Percentiles rank a stretch among this genome's conserved stretches.
Evolutionary conservation across 2,113 vertebrate species (phyloP).

Genomic region (Mugil cephalus): DNA sequence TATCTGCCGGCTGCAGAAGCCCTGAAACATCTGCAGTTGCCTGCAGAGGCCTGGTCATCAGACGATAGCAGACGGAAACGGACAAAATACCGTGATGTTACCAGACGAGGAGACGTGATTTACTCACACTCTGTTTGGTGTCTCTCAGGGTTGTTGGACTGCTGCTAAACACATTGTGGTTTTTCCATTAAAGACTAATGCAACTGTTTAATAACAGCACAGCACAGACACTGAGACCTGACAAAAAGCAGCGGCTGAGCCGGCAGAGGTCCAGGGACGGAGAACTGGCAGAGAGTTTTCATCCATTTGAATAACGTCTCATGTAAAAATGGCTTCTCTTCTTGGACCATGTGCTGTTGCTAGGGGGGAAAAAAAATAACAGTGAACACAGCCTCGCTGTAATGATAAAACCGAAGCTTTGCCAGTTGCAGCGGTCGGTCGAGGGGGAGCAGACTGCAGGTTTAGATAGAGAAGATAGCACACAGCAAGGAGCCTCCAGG

Average conservation of each 20-base stretch:
- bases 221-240: conserved; percentile 52
- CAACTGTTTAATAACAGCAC: conserved; percentile 58
- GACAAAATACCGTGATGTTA: no score
- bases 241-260: conserved; percentile 63
- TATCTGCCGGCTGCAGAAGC: no score
- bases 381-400: conserved; percentile 39
- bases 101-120: neutral
- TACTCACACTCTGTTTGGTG: neutral
- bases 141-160: conserved; percentile 33
- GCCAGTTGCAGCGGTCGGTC: conserved; percentile 36
- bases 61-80: no score
- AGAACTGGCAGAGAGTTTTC: conserved; percentile 54
- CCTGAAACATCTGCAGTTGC: no score
- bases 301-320: conserved; percentile 73
- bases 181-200: conserved; percentile 59
- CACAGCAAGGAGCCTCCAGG: neutral
- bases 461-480: conserved; percentile 32
- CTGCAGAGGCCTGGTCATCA: no score
- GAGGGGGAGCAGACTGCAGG: conserved; percentile 18
- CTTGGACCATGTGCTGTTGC: conserved; percentile 45
- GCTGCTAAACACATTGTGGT: conserved; percentile 42
- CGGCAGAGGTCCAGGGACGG: conserved; percentile 70
- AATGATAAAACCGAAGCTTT: conserved; percentile 48
- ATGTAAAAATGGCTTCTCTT: conserved; percentile 63
- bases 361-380: conserved; percentile 63